Base-by-base conservation (phyloP, 2,888 invertebrate species). In the Ectobius pallidus region DNA sequence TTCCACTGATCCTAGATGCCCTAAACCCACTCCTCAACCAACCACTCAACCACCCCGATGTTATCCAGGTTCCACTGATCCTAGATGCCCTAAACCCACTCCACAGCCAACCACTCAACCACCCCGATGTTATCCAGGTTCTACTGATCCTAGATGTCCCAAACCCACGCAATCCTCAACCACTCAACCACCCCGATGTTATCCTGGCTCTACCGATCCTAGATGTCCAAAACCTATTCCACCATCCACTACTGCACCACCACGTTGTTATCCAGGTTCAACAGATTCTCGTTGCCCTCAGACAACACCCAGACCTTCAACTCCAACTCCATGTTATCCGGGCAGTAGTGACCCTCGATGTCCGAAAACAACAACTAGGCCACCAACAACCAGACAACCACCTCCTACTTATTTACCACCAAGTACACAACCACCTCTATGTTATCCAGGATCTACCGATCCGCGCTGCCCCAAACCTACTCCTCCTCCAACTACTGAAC, bases 111-210 rank as follows among this genome's bases (percentile, higher is more conserved):
- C 63, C 4, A 63, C 63, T 0, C 44, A n/a, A 2, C 65, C 30
- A 25, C 76, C 73, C 1, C 69, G 72, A 30, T 80, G 80, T 72
- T 81, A 78, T 55, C 80, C 80, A 1, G 80, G 81, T 18, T 79
- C 78, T 75, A 79, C 4, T 68, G 82, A 79, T 79, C 83, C 81
- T 75, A 52, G 75, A 77, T 84, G 80, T 14, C 76, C 78, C 61
- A 70, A 27, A 65, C 75, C 0, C 77, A 72, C 46, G 79, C 81
- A 75, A 68, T 76, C 44, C 34, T 75, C 70, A 46, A 55, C 76
- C 0, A 67, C 67, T 9, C 42, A 44, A 71, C 78, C 75, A 65
- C 72, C 77, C 20, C 39, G 72, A 3, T 77, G 77, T 55, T 80
- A 74, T 70, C 79, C 73, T 46, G 63, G 72, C 25, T 73, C 78